Evolutionary conservation across 2,113 vertebrate genomes (phyloP).

Genomic region (Pygoscelis adeliae): DNA sequence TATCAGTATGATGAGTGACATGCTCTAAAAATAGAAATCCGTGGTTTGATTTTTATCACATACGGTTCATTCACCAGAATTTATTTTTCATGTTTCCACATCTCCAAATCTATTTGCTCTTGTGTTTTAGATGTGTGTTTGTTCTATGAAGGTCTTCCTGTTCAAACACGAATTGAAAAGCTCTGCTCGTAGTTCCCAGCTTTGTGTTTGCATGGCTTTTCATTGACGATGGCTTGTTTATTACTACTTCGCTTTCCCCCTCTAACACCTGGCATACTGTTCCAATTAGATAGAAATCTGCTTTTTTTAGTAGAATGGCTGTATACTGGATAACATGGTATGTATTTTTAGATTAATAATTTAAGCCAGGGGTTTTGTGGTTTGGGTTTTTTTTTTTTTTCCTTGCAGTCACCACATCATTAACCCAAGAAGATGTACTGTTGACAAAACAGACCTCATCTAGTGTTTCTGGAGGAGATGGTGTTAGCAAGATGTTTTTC

Average conservation of each 20-base stretch:
- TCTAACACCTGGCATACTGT: neutral
- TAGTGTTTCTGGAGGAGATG: neutral
- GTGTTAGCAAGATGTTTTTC: neutral
- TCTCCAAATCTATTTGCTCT: neutral
- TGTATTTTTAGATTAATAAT: neutral
- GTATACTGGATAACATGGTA: slow-evolving; percentile 8
- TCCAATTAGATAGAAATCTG: neutral
- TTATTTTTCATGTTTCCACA: neutral
- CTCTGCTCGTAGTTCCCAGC: slow-evolving; percentile 13
- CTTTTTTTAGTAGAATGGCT: neutral
- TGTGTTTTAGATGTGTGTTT: neutral
- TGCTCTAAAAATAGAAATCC: accelerated
- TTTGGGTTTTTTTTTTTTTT: neutral
- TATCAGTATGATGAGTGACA: neutral
- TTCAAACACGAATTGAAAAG: neutral
- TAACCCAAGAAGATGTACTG: slow-evolving; percentile 33
- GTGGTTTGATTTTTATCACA: neutral
- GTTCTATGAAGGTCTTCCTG: neutral
- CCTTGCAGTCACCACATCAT: neutral
- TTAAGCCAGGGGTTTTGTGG: neutral
- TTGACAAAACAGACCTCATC: slow-evolving; percentile 8
- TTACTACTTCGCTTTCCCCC: neutral
- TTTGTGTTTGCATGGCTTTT: slow-evolving; percentile 61
- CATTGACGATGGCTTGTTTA: neutral
- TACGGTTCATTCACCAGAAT: neutral